Conservation (phyloP, 2,888 invertebrate species). For the Diabrotica balteata region DNA sequence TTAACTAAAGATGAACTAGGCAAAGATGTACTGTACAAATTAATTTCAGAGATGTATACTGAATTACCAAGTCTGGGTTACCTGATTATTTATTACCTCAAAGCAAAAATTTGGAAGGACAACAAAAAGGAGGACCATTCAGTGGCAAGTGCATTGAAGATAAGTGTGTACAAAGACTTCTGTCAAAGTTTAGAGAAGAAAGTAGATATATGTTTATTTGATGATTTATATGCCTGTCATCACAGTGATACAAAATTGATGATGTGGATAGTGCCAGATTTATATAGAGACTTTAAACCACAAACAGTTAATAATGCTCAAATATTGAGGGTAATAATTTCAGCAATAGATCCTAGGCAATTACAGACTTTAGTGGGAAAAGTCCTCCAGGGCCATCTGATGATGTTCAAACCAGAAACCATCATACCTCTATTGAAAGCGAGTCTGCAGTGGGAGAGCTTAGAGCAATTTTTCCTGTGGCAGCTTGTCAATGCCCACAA, state of each 20-base stretch:
- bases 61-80: conserved; percentile 80
- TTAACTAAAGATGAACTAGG: conserved; percentile 73
- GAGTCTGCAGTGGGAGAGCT: conserved; percentile 94
- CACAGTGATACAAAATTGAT: conserved; percentile 88
- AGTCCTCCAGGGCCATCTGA: conserved; percentile 73
- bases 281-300: conserved; percentile 89
- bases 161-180: conserved; percentile 87
- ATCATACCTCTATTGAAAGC: conserved; percentile 78
- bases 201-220: conserved; percentile 74
- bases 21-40: conserved; percentile 75
- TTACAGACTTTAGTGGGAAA: conserved; percentile 90
- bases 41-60: conserved; percentile 81
- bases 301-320: conserved; percentile 88
- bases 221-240: conserved; percentile 88
- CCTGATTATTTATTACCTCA: conserved; percentile 87
- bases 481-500: conserved; percentile 94
- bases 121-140: conserved; percentile 62
- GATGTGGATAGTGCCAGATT: conserved; percentile 91
- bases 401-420: conserved; percentile 82
- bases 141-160: conserved; percentile 72
- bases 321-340: conserved; percentile 86
- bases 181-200: conserved; percentile 80
- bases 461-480: conserved; percentile 98
- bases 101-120: conserved; percentile 72
- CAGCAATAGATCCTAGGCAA: conserved; percentile 88